phyloP scores from a whole-genome alignment of 2,888 invertebrate species.

The Troglohyphantes excavatus region DNA sequence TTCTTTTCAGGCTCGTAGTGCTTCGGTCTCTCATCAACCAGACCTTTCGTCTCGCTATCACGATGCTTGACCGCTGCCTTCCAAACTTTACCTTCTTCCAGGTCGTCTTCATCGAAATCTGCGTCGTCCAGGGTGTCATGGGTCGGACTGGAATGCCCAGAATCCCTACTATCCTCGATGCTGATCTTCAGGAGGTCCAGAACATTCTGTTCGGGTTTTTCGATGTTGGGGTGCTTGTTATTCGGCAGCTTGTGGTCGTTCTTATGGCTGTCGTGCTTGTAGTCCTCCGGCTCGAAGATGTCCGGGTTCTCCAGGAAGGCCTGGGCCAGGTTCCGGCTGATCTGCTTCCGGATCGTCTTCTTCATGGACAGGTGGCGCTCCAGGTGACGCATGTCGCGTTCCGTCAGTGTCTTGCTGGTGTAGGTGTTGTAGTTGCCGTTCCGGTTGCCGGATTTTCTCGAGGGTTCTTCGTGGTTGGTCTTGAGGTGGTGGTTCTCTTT shows the following conservation, averaged over 20 bases:
- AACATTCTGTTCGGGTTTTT: slow-evolving; percentile 69
- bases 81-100: slow-evolving; percentile 29
- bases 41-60: slow-evolving; percentile 61
- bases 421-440: slow-evolving; percentile 69
- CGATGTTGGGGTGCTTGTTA: not conserved
- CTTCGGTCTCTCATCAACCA: slow-evolving; percentile 54
- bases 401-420: slow-evolving; percentile 78
- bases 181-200: slow-evolving; percentile 74
- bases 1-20: slow-evolving; percentile 44
- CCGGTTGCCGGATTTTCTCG: slow-evolving; percentile 16
- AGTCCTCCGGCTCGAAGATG: slow-evolving; percentile 60
- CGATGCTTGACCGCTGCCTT: slow-evolving; percentile 40
- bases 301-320: slow-evolving; percentile 79
- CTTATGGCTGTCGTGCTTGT: slow-evolving; percentile 36
- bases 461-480: not conserved
- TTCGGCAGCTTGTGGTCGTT: slow-evolving; percentile 41
- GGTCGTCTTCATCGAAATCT: slow-evolving; percentile 34
- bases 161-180: slow-evolving; percentile 72
- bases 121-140: slow-evolving; percentile 48
- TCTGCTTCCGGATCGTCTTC: slow-evolving; percentile 92
- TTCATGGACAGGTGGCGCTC: slow-evolving; percentile 93
- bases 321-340: slow-evolving; percentile 91
- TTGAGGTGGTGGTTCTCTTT: slow-evolving; percentile 24
- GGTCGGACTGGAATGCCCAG: slow-evolving; percentile 76
- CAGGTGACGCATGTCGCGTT: slow-evolving; percentile 86